Percentiles rank a stretch among this genome's conserved stretches.
Evolutionary conservation across 2,797 vertebrate genomes (phyloP).

Genomic region (Geotrypetes seraphini): DNA sequence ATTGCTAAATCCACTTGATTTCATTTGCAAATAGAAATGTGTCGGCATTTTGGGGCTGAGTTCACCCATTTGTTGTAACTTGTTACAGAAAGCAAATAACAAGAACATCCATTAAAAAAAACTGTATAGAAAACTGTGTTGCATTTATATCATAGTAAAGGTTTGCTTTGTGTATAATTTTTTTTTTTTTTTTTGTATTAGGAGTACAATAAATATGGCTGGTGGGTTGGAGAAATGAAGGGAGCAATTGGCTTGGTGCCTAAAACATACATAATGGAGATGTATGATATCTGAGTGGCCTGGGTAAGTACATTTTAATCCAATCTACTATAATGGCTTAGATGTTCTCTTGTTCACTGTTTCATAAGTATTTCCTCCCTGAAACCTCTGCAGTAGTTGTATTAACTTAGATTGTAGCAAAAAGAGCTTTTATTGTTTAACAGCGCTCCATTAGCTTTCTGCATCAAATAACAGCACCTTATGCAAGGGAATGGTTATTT

Average conservation of each 20-base stretch:
- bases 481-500: conserved; percentile 16
- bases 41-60: too few relatives aligned
- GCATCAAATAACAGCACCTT: conserved; percentile 31
- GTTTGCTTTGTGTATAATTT: conserved; percentile 68
- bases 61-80: too few relatives aligned
- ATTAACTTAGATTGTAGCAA: conserved; percentile 44
- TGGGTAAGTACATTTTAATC: conserved; percentile 77
- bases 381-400: conserved; percentile 52
- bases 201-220: conserved; percentile 91
- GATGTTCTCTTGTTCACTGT: conserved; percentile 57
- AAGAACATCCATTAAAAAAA: conserved; percentile 50
- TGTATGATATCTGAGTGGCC: conserved; percentile 75
- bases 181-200: conserved; percentile 70
- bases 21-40: too few relatives aligned
- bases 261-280: conserved; percentile 87
- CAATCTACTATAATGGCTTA: conserved; percentile 67
- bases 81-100: conserved; percentile 35
- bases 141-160: conserved; percentile 58
- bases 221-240: conserved; percentile 96
- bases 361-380: conserved; percentile 56
- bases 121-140: conserved; percentile 46
- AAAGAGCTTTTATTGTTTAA: conserved; percentile 34
- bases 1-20: too few relatives aligned
- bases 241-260: conserved; percentile 91
- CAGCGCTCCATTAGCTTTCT: conserved; percentile 28